phyloP scores from a whole-genome alignment of 2,113 vertebrate genomes.

The Platichthys flesus region DNA sequence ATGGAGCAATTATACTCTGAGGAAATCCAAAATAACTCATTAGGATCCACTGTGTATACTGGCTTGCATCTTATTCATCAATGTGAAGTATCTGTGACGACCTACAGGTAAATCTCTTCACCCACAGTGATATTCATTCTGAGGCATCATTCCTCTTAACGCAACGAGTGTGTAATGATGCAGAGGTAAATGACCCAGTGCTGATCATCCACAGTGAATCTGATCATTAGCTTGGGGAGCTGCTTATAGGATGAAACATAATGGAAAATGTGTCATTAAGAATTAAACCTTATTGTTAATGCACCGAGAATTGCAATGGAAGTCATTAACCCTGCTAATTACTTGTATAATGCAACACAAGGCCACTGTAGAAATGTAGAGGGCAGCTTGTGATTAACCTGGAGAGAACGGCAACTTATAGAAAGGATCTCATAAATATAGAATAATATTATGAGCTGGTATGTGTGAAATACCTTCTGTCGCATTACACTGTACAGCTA shows the following conservation, averaged over 20 bases:
- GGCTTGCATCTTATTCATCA: neutral
- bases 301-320: conserved; percentile 11
- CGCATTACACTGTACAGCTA: neutral
- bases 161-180: conserved; percentile 48
- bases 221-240: conserved; percentile 49
- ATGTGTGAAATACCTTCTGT: neutral
- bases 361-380: conserved; percentile 36
- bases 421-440: neutral
- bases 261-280: conserved; percentile 43
- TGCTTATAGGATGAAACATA: conserved; percentile 32
- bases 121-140: conserved; percentile 5
- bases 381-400: conserved; percentile 33
- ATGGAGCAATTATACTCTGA: neutral
- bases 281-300: conserved; percentile 28
- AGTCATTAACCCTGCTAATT: conserved; percentile 46
- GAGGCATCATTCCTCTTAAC: conserved; percentile 5
- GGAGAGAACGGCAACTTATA: neutral
- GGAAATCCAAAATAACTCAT: neutral
- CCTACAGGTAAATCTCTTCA: neutral
- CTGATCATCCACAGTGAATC: conserved; percentile 33
- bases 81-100: neutral
- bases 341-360: conserved; percentile 22
- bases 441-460: neutral
- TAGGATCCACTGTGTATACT: neutral
- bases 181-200: conserved; percentile 37